Conservation (phyloP, 2,797 vertebrate species). For the Schizopygopsis pylzovi region DNA sequence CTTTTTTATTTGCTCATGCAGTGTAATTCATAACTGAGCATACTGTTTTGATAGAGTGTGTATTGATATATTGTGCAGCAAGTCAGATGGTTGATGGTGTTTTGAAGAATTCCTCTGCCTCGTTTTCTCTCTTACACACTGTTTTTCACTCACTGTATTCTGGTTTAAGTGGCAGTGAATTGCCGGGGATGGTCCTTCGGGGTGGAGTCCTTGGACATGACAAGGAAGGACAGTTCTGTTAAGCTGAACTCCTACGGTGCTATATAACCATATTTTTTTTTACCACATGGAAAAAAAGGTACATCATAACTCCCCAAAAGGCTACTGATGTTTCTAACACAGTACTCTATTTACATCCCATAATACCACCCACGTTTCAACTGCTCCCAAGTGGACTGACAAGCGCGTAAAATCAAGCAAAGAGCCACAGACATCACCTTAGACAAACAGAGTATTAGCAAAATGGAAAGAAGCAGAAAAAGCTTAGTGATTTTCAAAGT, state of each 20-base stretch:
- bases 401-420: not conserved
- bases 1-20: not conserved
- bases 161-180: not conserved
- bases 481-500: not conserved
- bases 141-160: not conserved
- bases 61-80: not conserved
- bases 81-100: not conserved
- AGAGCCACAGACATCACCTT: not conserved
- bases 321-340: not conserved
- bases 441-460: not conserved
- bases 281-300: not conserved
- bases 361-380: not conserved
- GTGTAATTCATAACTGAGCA: not conserved
- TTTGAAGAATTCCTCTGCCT: slow-evolving; percentile 10
- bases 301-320: not conserved
- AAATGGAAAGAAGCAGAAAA: not conserved
- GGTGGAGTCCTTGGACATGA: not conserved
- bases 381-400: not conserved
- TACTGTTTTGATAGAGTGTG: not conserved
- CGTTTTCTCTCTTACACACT: not conserved
- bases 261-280: not conserved
- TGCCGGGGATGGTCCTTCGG: not conserved
- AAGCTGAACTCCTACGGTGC: not conserved
- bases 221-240: slow-evolving; percentile 18
- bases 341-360: not conserved